Percentiles rank a stretch among this genome's conserved stretches.
These are phyloP conservation scores for Pygmarrhopalites habei DNA, from an alignment of 1,140 invertebrate genomes.

Conservation along the genomic window DNA sequence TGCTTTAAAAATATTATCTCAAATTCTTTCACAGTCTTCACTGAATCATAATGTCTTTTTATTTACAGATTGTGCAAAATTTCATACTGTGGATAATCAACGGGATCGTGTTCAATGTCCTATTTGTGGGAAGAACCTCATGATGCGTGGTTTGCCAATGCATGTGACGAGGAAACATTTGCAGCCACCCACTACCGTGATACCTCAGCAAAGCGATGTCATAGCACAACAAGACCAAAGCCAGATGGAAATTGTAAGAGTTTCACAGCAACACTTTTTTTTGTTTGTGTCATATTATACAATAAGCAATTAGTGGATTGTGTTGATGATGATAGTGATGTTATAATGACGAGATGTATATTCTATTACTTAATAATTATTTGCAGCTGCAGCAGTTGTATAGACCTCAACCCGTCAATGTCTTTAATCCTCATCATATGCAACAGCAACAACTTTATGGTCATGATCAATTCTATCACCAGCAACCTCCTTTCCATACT, in stretches of 20 bases:
- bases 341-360: too few species aligned
- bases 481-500: too few species aligned
- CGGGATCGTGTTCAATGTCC: neutral
- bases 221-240: neutral
- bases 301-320: too few species aligned
- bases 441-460: too few species aligned
- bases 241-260: neutral
- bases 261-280: neutral
- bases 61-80: neutral
- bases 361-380: too few species aligned
- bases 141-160: neutral
- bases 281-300: too few species aligned
- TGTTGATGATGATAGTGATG: too few species aligned
- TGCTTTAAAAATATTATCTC: too few species aligned
- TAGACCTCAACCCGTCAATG: neutral
- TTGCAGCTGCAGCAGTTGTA: neutral
- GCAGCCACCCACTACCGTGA: neutral
- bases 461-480: too few species aligned
- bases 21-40: too few species aligned
- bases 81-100: neutral
- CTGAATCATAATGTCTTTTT: too few species aligned
- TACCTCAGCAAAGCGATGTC: too few species aligned
- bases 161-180: conserved; percentile 1
- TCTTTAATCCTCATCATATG: neutral
- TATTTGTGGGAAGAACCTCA: neutral